Evolutionary conservation across 2,888 invertebrate genomes (phyloP).

Genomic region (Nomada fucata): DNA sequence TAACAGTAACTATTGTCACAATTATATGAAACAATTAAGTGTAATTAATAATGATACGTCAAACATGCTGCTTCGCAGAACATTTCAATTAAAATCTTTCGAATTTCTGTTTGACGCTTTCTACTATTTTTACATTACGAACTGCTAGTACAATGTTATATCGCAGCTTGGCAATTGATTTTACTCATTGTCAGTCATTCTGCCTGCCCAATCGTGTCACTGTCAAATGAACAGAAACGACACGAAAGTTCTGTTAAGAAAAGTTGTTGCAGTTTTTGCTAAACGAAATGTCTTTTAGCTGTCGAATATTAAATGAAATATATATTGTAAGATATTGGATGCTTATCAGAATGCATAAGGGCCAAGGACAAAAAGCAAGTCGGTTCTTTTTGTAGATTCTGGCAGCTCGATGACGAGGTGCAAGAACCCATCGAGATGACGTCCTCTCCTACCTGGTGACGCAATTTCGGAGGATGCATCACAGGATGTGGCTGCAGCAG

Average conservation of each 20-base stretch:
- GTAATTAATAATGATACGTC: too few species aligned
- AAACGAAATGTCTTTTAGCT: neutral
- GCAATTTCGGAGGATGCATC: slow-evolving; percentile 72
- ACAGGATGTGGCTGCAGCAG: slow-evolving; percentile 77
- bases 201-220: too few species aligned
- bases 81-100: too few species aligned
- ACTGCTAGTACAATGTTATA: too few species aligned
- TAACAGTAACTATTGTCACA: too few species aligned
- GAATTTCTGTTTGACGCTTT: too few species aligned
- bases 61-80: too few species aligned
- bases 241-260: neutral
- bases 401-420: slow-evolving; percentile 72
- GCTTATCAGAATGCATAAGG: neutral
- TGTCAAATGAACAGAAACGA: too few species aligned
- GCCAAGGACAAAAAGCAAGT: slow-evolving; percentile 12
- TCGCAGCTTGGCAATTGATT: too few species aligned
- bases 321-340: neutral
- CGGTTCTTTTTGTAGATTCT: slow-evolving; percentile 38
- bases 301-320: neutral
- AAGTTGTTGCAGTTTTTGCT: neutral
- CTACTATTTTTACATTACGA: too few species aligned
- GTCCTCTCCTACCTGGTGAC: slow-evolving; percentile 77
- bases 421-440: slow-evolving; percentile 75
- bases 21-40: too few species aligned
- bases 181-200: too few species aligned